Evolutionary conservation across 1,140 invertebrate genomes (phyloP), one percentile per base, ranked within the genome.

Genomic region (Hydropsyche tenuis): DNA sequence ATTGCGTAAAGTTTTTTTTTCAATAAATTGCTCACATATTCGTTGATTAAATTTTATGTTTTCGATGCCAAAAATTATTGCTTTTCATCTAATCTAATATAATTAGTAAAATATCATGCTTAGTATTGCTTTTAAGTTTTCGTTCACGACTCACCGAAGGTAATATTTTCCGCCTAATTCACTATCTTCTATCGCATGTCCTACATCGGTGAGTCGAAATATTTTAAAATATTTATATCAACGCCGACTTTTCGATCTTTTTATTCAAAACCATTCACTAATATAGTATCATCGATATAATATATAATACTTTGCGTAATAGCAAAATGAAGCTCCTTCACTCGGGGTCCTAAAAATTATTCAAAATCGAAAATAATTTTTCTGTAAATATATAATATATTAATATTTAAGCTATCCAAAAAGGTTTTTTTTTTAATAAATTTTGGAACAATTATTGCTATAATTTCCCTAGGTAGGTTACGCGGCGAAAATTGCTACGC

Each of bases 1-100:
- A 73, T 76, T 76, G 75, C 75, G 66, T 64, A 22, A 20, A n/a
- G 51, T 37, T 37, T 37, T 37, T 37, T 37, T 37, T 37, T 27
- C 16, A 46, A 72, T 72, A 42, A 64, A 69, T 75, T 75, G 65
- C 65, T 75, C 56, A 74, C 70, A 71, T 45, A 71, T 75, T 75
- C 68, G 43, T 75, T 71, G 64, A 72, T 72, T 65, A 64, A 62
- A 64, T 64, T 64, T 37, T 9, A 11, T 16, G 16, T 48, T n/a
- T 68, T 45, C 42, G 27, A 63, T 76, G 72, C 75, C 68, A 69
- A 69, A 76, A 74, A 73, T 73, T 76, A 76, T 76, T 76, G 75
- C 75, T 73, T 72, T 48, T 23, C 2, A 18, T 48, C 65, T 68
- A 68, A 68, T 20, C 37, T 45, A 45, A 42, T 68, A n/a, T 46